Conservation (phyloP, 2,797 vertebrate species). For the Brotogeris chrysoptera region DNA sequence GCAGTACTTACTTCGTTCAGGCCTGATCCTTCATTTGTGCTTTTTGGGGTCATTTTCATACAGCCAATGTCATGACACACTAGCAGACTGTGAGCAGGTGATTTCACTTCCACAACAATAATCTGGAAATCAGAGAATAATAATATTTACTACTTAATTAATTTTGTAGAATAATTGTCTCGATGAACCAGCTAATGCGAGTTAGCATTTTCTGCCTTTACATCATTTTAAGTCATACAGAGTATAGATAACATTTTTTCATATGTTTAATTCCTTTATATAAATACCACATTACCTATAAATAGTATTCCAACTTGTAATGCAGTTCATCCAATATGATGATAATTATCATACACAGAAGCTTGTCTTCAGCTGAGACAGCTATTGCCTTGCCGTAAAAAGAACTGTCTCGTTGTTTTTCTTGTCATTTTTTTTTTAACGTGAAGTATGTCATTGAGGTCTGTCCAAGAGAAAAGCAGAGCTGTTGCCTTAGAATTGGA, state of each 20-base stretch:
- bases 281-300: not conserved
- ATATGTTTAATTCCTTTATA: not conserved
- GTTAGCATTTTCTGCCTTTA: not conserved
- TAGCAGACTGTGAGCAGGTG: not conserved
- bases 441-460: not conserved
- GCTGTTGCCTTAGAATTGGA: not conserved
- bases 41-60: not conserved
- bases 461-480: not conserved
- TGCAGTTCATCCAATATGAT: not conserved
- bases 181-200: not conserved
- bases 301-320: not conserved
- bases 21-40: not conserved
- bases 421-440: not conserved
- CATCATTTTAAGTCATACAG: not conserved
- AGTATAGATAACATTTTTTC: not conserved
- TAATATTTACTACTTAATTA: not conserved
- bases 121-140: not conserved
- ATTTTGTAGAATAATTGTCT: not conserved
- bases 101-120: not conserved
- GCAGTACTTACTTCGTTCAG: not conserved
- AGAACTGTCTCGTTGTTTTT: not conserved
- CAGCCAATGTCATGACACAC: fast-evolving
- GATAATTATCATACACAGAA: not conserved
- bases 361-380: not conserved
- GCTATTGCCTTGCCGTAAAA: not conserved